Evolutionary conservation across 2,888 invertebrate genomes (phyloP).

Genomic region (Onthophagus sagittarius): DNA sequence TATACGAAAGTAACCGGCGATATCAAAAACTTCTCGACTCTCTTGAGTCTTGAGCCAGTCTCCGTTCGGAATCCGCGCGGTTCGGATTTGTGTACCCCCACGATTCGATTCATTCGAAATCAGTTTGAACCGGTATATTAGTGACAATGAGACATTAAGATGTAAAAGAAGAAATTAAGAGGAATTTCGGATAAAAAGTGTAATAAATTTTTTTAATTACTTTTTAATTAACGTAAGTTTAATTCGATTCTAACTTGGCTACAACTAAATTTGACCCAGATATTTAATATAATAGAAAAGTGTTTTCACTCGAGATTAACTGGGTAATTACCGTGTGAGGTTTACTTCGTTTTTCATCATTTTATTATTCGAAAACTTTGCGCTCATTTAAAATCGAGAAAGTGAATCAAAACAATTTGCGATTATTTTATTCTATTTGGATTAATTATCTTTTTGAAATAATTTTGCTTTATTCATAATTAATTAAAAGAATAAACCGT

Average conservation of each 20-base stretch:
- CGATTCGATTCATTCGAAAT: background rate
- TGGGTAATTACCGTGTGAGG: background rate
- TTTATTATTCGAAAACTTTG: background rate
- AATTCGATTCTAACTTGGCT: background rate
- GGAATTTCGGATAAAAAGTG: too few relatives aligned
- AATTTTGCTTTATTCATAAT: background rate
- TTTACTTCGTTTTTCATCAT: background rate
- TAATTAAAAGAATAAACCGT: background rate
- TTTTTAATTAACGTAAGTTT: too few relatives aligned
- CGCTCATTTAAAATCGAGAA: background rate
- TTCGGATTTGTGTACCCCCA: background rate
- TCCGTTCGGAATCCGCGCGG: background rate
- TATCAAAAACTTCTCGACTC: conserved; percentile 1
- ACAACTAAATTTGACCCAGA: background rate
- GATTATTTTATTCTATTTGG: background rate
- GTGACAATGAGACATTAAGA: too few relatives aligned
- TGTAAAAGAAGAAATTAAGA: too few relatives aligned
- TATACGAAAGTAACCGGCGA: conserved; percentile 9
- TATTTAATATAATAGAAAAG: background rate
- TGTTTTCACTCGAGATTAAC: too few relatives aligned
- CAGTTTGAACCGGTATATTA: background rate
- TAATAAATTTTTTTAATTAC: too few relatives aligned
- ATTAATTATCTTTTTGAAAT: background rate
- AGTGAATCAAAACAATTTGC: background rate
- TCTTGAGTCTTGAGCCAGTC: conserved; percentile 7